Percentiles rank a stretch among this genome's conserved stretches.
Evolutionary conservation across 1,140 invertebrate species (phyloP).

Genomic region (Trachymyrmex cornetzi): DNA sequence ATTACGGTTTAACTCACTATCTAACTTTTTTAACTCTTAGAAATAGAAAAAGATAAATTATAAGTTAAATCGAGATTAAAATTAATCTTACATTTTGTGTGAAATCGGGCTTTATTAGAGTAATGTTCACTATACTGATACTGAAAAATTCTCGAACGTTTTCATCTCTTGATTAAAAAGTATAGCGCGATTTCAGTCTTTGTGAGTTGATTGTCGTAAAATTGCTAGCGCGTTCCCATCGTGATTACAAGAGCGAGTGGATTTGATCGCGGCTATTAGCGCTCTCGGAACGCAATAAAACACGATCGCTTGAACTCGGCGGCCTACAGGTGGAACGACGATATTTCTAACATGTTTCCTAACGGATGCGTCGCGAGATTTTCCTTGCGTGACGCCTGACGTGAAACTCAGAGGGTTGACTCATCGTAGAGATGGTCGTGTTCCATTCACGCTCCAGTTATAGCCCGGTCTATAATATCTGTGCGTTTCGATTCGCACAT

Average conservation of each 20-base stretch:
- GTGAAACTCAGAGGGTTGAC: conserved; percentile 47
- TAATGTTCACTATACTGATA: neutral
- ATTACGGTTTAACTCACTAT: too few relatives aligned
- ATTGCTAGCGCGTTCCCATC: neutral
- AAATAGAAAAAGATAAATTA: too few relatives aligned
- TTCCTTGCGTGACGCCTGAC: conserved; percentile 48
- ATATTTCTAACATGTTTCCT: conserved; percentile 50
- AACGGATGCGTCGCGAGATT: conserved; percentile 55
- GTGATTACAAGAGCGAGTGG: conserved; percentile 21
- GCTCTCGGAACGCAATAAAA: conserved; percentile 47
- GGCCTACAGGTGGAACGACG: conserved; percentile 33
- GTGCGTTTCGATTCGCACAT: conserved; percentile 1
- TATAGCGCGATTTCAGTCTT: neutral
- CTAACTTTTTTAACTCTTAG: too few relatives aligned
- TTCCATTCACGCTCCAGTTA: conserved; percentile 59
- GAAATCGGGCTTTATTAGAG: neutral
- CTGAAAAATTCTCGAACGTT: neutral
- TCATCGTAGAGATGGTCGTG: conserved; percentile 35
- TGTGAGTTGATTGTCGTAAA: conserved; percentile 10
- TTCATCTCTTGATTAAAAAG: neutral
- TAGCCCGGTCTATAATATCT: conserved; percentile 36
- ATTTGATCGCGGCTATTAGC: conserved; percentile 20
- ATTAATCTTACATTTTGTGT: neutral
- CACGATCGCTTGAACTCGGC: conserved; percentile 29
- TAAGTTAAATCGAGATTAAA: neutral